Percentiles rank a stretch among this genome's conserved stretches.
These are phyloP conservation scores for Lasioglossum figueresi DNA, from an alignment of 2,888 invertebrate species.

Conservation along the genomic window DNA sequence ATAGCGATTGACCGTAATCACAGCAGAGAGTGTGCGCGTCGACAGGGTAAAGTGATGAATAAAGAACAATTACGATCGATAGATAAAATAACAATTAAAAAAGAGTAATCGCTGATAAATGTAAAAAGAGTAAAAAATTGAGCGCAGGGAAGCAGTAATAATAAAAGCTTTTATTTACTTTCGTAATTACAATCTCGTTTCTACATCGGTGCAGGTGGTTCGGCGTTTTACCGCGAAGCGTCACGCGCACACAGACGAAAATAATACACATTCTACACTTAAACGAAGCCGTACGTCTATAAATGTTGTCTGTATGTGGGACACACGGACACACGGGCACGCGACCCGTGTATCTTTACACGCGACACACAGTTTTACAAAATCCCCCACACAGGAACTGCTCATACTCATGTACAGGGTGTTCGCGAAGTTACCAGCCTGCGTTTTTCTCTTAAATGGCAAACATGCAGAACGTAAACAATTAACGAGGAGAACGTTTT, in stretches of 20 bases:
- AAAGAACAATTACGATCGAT: neutral
- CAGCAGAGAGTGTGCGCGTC: neutral
- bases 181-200: neutral
- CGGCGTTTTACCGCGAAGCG: neutral
- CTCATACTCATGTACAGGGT: neutral
- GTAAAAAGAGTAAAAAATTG: neutral
- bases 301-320: constrained; percentile 55
- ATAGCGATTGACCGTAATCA: neutral
- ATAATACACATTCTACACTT: neutral
- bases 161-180: neutral
- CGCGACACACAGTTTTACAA: constrained; percentile 28
- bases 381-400: constrained; percentile 9
- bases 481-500: neutral
- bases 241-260: neutral
- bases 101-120: neutral
- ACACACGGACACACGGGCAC: constrained; percentile 21
- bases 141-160: neutral
- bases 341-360: constrained; percentile 17
- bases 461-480: neutral
- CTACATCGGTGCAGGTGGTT: neutral
- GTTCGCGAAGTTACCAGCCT: neutral
- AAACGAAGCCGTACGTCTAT: constrained; percentile 32
- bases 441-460: neutral
- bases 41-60: neutral
- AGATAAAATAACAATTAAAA: neutral